Conservation (phyloP, 2,113 vertebrate genomes). For the Calypte anna region DNA sequence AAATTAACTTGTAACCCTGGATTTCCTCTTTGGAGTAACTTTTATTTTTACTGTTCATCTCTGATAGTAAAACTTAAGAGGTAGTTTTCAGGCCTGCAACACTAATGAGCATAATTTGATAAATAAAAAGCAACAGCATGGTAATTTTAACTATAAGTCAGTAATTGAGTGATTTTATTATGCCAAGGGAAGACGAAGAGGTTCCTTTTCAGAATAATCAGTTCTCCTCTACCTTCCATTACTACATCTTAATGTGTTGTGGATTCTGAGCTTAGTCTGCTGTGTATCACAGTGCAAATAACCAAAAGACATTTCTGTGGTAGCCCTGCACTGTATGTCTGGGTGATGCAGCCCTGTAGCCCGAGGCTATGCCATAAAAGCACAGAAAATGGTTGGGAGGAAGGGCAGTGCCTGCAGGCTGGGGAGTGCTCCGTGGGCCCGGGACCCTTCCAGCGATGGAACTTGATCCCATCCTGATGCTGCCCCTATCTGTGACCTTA, state of each 20-base stretch:
- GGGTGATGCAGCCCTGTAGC: background rate
- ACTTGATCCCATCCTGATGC: background rate
- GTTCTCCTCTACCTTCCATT: background rate
- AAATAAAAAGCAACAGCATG: background rate
- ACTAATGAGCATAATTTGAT: background rate
- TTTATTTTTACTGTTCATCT: background rate
- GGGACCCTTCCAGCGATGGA: background rate
- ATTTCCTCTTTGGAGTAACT: background rate
- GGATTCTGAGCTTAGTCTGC: background rate
- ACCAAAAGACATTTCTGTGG: background rate
- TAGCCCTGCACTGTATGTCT: background rate
- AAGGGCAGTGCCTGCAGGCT: background rate
- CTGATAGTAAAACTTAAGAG: background rate
- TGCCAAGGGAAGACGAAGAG: background rate
- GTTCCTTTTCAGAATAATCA: background rate
- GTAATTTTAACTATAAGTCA: background rate
- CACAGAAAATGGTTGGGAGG: background rate
- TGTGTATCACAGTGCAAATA: background rate
- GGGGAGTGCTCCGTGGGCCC: fast-evolving
- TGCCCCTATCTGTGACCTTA: background rate
- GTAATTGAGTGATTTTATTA: background rate
- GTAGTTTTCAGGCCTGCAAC: background rate
- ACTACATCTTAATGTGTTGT: background rate
- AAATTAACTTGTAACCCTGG: background rate
- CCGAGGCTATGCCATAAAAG: background rate